Conservation (phyloP, 1,140 invertebrate genomes). For the Stratiolaelaps scimitus region DNA sequence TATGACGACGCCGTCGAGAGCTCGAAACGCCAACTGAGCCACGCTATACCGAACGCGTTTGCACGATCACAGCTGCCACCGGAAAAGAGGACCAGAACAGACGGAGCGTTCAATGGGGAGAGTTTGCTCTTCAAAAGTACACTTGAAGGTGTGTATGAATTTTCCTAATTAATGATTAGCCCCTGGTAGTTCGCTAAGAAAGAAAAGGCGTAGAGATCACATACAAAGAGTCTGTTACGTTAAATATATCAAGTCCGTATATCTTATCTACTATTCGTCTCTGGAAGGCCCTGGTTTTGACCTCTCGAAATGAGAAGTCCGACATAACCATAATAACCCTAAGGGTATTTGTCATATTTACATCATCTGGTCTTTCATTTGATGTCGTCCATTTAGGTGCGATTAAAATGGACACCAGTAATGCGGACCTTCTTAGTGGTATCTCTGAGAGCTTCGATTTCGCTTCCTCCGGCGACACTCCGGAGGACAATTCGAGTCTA, state of each 20-base stretch:
- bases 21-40: slow-evolving; percentile 15
- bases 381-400: not conserved
- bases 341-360: not conserved
- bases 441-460: slow-evolving; percentile 27
- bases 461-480: not conserved
- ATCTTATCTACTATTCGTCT: no score
- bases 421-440: slow-evolving; percentile 2
- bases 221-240: not conserved
- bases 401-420: not conserved
- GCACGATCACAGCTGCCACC: not conserved
- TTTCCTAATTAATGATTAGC: not conserved
- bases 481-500: slow-evolving; percentile 15
- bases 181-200: not conserved
- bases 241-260: not conserved
- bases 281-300: not conserved
- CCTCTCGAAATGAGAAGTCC: not conserved
- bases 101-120: not conserved
- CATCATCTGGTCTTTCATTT: not conserved
- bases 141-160: not conserved
- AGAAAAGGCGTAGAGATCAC: not conserved
- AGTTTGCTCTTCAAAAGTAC: slow-evolving; percentile 18
- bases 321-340: not conserved
- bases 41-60: slow-evolving; percentile 1
- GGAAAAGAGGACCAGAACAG: not conserved
- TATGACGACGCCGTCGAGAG: slow-evolving; percentile 5